Conservation (phyloP, 1,140 invertebrate genomes). For the Riptortus pedestris region DNA sequence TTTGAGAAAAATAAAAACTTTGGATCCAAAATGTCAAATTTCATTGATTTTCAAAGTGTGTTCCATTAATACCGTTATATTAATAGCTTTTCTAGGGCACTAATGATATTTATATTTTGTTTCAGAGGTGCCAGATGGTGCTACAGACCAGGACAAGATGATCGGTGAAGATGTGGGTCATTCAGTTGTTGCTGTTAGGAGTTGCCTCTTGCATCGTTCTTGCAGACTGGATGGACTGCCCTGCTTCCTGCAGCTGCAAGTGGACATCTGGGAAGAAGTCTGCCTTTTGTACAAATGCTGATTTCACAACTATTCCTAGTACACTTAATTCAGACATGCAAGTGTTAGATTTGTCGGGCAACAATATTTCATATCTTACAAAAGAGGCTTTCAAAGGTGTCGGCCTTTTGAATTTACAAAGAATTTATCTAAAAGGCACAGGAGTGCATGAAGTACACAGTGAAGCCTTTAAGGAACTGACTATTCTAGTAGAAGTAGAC, state of each 20-base stretch:
- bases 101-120: slow-evolving; percentile 12
- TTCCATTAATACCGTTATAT: too few species aligned
- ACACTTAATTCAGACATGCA: slow-evolving; percentile 63
- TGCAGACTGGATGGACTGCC: slow-evolving; percentile 44
- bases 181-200: slow-evolving; percentile 29
- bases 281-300: slow-evolving; percentile 60
- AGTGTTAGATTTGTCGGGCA: slow-evolving; percentile 62
- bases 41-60: too few species aligned
- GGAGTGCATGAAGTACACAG: slow-evolving; percentile 49
- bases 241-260: slow-evolving; percentile 66
- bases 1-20: too few species aligned
- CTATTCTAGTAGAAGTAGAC: slow-evolving; percentile 66
- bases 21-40: too few species aligned
- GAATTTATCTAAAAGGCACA: slow-evolving; percentile 59
- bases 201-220: slow-evolving; percentile 25
- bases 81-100: too few species aligned
- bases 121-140: slow-evolving; percentile 27
- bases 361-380: slow-evolving; percentile 50
- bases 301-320: slow-evolving; percentile 54
- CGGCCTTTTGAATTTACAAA: slow-evolving; percentile 67
- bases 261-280: slow-evolving; percentile 77
- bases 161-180: slow-evolving; percentile 27
- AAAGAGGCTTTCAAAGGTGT: slow-evolving; percentile 59
- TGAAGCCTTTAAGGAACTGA: slow-evolving; percentile 55
- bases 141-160: slow-evolving; percentile 27